Percentiles rank a stretch among this genome's conserved stretches.
phyloP scores from a whole-genome alignment of 2,113 vertebrate genomes.

The Peromyscus leucopus region DNA sequence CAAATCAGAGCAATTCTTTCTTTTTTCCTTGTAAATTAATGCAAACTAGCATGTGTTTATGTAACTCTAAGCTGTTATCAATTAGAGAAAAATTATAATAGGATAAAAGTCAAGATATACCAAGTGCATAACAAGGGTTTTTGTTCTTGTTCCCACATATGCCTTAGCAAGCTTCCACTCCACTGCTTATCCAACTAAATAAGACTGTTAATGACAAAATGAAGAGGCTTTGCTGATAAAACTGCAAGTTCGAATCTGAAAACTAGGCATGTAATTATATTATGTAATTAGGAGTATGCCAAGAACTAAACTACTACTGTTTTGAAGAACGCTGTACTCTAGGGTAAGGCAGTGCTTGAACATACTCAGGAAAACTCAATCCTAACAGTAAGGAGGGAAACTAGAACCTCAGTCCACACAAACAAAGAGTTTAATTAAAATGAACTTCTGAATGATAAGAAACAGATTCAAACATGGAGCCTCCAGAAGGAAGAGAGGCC shows the following conservation, averaged over 20 bases:
- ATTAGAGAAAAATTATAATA: conserved; percentile 45
- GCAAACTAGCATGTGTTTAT: conserved; percentile 4
- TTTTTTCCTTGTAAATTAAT: background rate
- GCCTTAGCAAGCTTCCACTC: background rate
- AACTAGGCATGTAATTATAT: background rate
- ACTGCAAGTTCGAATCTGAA: background rate
- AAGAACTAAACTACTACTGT: background rate
- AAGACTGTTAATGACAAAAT: too few species aligned
- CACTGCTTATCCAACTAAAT: background rate
- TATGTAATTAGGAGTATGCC: too few species aligned
- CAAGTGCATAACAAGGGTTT: background rate
- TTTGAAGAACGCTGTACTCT: background rate
- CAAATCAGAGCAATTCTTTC: background rate
- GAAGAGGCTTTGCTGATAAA: background rate
- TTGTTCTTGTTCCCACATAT: background rate
- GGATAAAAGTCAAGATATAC: background rate
- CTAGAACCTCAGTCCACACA: background rate
- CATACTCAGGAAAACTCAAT: background rate
- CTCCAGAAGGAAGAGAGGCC: background rate
- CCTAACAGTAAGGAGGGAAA: background rate
- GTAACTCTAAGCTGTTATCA: conserved; percentile 2
- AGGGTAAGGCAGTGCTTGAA: background rate
- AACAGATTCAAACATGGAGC: background rate
- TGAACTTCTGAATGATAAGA: background rate
- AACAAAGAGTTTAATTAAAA: background rate